Percentiles rank a stretch among this genome's conserved stretches.
Conservation (phyloP, 64 coral and sea anemone genomes). For the Actinia tenebrosa region DNA sequence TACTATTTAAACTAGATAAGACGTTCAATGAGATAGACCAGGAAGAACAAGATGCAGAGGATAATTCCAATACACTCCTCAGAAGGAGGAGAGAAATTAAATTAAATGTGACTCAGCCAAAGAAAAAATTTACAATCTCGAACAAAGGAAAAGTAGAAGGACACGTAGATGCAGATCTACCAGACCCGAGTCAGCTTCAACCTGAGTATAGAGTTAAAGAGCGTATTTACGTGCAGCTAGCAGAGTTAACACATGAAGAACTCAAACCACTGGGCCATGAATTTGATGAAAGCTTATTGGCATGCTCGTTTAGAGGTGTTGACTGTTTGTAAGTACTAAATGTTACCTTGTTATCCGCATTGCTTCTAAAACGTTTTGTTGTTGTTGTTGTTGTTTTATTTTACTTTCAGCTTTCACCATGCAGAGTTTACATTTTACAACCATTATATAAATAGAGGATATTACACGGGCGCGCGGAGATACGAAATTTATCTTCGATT, state of each 20-base stretch:
- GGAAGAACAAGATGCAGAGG: neutral
- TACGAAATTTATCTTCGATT: too few species aligned
- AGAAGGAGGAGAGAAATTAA: neutral
- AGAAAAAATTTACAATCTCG: neutral
- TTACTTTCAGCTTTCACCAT: too few species aligned
- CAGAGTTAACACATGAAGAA: neutral
- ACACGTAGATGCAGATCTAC: neutral
- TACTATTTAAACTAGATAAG: neutral
- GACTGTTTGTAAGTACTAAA: conserved; percentile 32
- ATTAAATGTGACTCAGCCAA: neutral
- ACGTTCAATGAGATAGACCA: neutral
- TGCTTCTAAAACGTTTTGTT: too few species aligned
- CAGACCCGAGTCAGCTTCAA: neutral
- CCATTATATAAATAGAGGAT: too few species aligned
- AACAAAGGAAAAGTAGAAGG: neutral
- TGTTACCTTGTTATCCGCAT: too few species aligned
- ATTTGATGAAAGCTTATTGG: conserved; percentile 35
- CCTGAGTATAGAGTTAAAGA: neutral
- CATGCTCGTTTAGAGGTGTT: conserved; percentile 30
- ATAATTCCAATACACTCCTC: too few species aligned
- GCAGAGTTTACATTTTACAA: too few species aligned
- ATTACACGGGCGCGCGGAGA: too few species aligned
- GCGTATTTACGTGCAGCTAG: neutral
- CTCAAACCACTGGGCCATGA: conserved; percentile 35
- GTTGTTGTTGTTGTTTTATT: too few species aligned